These are phyloP conservation scores for Palythoa grandis DNA, from an alignment of 92 coral and sea anemone species.

Conservation along the genomic window DNA sequence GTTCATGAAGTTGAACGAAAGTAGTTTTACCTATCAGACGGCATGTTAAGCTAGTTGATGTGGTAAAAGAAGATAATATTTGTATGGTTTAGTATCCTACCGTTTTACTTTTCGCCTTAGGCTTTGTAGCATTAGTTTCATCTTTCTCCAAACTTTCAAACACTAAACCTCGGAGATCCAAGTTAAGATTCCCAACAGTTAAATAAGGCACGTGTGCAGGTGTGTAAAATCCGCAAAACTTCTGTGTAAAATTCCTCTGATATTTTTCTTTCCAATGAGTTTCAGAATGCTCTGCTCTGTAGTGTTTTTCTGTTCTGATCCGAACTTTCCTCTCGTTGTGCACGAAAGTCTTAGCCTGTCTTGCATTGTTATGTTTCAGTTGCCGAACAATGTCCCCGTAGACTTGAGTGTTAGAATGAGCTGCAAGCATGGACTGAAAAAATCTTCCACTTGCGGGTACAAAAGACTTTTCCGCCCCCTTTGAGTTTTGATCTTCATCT, in stretches of 20 bases:
- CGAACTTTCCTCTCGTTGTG: slow-evolving; percentile 76
- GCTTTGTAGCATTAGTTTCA: slow-evolving; percentile 4
- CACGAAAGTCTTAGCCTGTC: not conserved
- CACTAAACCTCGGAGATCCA: slow-evolving; percentile 84
- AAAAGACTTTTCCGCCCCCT: slow-evolving; percentile 32
- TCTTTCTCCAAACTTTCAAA: slow-evolving; percentile 66
- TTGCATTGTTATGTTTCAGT: slow-evolving; percentile 60
- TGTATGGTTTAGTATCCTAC: not conserved
- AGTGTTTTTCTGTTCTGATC: slow-evolving; percentile 81
- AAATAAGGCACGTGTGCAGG: slow-evolving; percentile 88
- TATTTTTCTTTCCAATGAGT: slow-evolving; percentile 82
- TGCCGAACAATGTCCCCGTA: slow-evolving; percentile 78
- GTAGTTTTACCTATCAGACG: no score
- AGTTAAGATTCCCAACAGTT: slow-evolving; percentile 77
- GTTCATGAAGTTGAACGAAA: no score
- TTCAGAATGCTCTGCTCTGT: slow-evolving; percentile 72
- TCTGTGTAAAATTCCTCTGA: slow-evolving; percentile 69
- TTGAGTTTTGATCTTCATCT: slow-evolving; percentile 18
- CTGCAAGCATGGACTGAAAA: slow-evolving; percentile 38
- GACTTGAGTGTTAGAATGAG: slow-evolving; percentile 62
- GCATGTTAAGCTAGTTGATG: no score
- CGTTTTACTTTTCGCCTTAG: not conserved
- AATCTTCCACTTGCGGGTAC: slow-evolving; percentile 24
- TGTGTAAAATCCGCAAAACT: slow-evolving; percentile 83
- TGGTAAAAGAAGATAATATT: no score